Evolutionary conservation across 2,113 vertebrate species (phyloP).

Genomic region (Pithys albifrons): DNA sequence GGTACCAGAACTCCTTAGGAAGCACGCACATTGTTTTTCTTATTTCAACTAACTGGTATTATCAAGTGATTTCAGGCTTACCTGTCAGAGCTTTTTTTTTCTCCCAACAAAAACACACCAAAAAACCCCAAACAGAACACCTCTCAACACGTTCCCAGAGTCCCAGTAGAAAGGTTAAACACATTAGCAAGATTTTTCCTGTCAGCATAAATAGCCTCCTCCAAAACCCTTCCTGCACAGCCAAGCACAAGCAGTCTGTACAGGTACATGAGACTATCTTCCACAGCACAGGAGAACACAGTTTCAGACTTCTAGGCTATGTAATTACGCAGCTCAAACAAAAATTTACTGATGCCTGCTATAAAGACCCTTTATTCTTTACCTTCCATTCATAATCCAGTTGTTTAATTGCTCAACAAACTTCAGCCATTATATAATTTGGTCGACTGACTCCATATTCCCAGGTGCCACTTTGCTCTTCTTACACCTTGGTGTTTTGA

Average conservation of each 20-base stretch:
- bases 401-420: constrained; percentile 95
- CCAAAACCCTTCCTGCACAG: not conserved
- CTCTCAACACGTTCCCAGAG: not conserved
- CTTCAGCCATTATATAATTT: constrained; percentile 97
- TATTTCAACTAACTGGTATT: not conserved
- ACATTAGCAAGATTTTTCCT: not conserved
- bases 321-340: not conserved
- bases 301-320: not conserved
- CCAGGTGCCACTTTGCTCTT: constrained; percentile 96
- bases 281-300: not conserved
- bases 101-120: not conserved
- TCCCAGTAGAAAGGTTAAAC: not conserved
- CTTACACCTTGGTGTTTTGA: constrained; percentile 95
- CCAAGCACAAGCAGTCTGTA: not conserved
- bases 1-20: not conserved
- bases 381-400: constrained; percentile 99
- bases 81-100: not conserved
- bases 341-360: not conserved
- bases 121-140: not conserved
- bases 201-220: not conserved
- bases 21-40: not conserved
- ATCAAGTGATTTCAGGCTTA: not conserved
- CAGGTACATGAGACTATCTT: not conserved
- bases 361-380: constrained; percentile 8
- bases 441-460: constrained; percentile 96